Percentiles rank a stretch among this genome's conserved stretches.
phyloP scores from a whole-genome alignment of 2,113 vertebrate genomes.

The Pelvicachromis taeniatus region DNA sequence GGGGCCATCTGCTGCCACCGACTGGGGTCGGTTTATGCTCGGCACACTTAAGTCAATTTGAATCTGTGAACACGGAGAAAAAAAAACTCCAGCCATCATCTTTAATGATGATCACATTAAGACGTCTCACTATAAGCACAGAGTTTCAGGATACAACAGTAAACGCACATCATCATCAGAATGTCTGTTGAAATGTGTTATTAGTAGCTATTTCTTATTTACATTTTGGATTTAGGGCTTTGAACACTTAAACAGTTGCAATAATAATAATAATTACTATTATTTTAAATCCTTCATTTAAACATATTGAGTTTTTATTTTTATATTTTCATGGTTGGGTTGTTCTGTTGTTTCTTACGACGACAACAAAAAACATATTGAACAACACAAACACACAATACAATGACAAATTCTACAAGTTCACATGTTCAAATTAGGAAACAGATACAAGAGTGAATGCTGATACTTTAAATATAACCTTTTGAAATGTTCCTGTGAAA shows the following conservation, averaged over 20 bases:
- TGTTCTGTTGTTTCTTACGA: not conserved
- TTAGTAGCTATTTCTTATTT: not conserved
- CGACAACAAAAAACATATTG: not conserved
- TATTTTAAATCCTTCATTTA: not conserved
- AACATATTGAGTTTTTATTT: not conserved
- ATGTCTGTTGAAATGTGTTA: not conserved
- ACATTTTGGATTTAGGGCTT: not conserved
- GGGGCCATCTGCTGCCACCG: too few relatives aligned
- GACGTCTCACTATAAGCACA: not conserved
- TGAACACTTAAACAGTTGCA: not conserved
- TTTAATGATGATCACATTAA: not conserved
- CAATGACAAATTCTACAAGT: not conserved
- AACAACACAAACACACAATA: not conserved
- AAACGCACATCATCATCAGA: not conserved
- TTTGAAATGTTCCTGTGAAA: not conserved
- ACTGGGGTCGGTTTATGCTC: too few relatives aligned
- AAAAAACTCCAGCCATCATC: rapidly evolving
- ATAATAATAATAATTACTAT: not conserved
- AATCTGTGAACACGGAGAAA: not conserved
- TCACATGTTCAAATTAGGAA: not conserved
- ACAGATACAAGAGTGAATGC: not conserved
- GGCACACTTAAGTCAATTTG: not conserved
- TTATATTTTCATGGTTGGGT: not conserved
- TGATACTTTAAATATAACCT: not conserved
- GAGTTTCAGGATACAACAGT: not conserved